Percentiles rank a stretch among this genome's conserved stretches.
Conservation (phyloP, 1,140 invertebrate genomes). For the Bilobella aurantiaca region DNA sequence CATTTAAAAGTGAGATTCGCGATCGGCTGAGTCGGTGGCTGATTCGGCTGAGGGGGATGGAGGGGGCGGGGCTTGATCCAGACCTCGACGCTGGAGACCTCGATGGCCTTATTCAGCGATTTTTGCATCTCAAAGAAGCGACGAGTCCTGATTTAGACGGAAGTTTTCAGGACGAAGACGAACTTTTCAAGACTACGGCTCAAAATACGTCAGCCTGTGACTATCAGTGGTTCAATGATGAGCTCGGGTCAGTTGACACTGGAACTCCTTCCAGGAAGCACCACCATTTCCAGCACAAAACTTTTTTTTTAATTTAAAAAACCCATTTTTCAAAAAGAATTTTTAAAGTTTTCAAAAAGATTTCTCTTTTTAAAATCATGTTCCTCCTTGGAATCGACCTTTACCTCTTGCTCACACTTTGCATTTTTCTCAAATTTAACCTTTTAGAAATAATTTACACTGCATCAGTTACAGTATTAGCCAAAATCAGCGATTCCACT, state of each 20-base stretch:
- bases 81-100: background rate
- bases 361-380: too few relatives aligned
- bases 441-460: background rate
- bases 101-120: background rate
- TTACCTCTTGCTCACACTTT: too few relatives aligned
- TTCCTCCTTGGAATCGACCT: too few relatives aligned
- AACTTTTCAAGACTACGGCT: background rate
- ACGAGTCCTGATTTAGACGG: background rate
- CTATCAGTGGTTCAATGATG: background rate
- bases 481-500: background rate
- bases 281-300: too few relatives aligned
- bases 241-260: background rate
- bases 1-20: too few relatives aligned
- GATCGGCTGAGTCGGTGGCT: too few relatives aligned
- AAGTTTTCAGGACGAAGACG: background rate
- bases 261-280: too few relatives aligned
- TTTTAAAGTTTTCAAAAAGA: background rate
- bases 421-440: background rate
- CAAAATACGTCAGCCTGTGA: background rate
- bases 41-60: background rate
- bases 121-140: background rate
- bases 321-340: too few relatives aligned
- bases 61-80: background rate
- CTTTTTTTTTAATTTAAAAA: too few relatives aligned
- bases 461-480: background rate